These are phyloP conservation scores for Trachemys scripta DNA, from an alignment of 2,113 vertebrate species.

Conservation along the genomic window DNA sequence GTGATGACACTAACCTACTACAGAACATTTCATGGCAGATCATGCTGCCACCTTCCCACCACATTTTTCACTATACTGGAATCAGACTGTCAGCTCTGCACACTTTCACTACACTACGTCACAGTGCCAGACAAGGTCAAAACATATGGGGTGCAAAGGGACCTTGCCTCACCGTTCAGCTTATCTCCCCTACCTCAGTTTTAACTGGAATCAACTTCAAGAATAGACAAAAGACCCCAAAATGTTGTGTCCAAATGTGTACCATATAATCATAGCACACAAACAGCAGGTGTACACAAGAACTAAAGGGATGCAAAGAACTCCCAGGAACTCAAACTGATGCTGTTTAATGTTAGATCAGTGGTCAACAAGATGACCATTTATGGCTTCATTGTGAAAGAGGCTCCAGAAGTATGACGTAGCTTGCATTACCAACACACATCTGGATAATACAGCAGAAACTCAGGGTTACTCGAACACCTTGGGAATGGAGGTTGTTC, in stretches of 20 bases:
- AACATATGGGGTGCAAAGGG: background rate
- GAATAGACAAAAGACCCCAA: too few species aligned
- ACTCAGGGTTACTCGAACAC: too few species aligned
- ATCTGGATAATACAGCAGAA: background rate
- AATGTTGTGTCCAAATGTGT: background rate
- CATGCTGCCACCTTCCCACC: rapidly evolving
- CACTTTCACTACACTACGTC: background rate
- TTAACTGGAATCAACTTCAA: background rate
- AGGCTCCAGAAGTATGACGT: background rate
- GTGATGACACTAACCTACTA: background rate
- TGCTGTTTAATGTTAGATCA: background rate
- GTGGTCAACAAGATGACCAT: background rate
- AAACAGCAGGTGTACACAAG: background rate
- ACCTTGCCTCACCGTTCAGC: background rate
- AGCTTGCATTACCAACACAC: background rate
- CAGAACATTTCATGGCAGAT: background rate
- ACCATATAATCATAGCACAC: background rate
- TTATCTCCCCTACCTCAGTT: background rate
- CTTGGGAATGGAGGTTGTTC: too few species aligned
- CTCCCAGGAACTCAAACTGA: background rate
- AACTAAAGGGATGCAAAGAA: background rate
- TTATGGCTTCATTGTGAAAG: background rate
- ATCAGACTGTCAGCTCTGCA: background rate
- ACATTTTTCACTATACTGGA: background rate
- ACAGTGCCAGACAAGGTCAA: background rate